Base-by-base conservation (phyloP, 2,797 vertebrate species). In the Acanthopagrus latus region DNA sequence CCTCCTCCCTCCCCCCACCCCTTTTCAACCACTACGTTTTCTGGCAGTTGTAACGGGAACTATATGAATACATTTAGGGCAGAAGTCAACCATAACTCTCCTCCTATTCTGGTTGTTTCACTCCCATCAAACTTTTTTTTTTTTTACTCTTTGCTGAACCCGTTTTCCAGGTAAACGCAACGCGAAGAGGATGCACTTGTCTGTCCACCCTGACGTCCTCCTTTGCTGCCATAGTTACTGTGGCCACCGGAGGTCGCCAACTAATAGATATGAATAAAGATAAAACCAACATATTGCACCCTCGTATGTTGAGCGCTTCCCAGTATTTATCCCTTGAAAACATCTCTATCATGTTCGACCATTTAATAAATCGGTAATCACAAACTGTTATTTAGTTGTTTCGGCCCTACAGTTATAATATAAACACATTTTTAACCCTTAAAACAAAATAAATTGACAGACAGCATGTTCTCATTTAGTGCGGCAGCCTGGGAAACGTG, bases 11-110 rank as follows among this genome's bases (percentile, higher is more conserved):
- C 68, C 77, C 82, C 48, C 67, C 80, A 21, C 48, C 71, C 12
- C 17, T 5, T 58, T 73, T 71, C 57, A 71, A 74, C 81, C 80
- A 20, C 86, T 33, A 74, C 84, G 91, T 76, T 68, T 54, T 86
- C 84, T 85, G 89, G 85, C 78, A 80, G 62, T 78, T 68, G 78
- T 64, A 67, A 58, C 46, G 14, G 52, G 81, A 78, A 83, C 78
- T 77, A 57, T 69, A 71, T 81, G 81, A 89, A 86, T 70, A 23
- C 77, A 76, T 70, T 82, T 20, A 9, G 74, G 76, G 54, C 81
- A 78, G 78, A 72, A 82, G 74, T 80, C 56, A 43, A 71, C 50
- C 71, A 55, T 74, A 65, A 75, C 71, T 13, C 59, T 48, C 48
- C 67, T 60, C 58, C 38, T 29, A 0, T 38, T 33, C 52, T 79